phyloP scores from a whole-genome alignment of 2,888 invertebrate genomes.

The Cosmopolites sordidus region DNA sequence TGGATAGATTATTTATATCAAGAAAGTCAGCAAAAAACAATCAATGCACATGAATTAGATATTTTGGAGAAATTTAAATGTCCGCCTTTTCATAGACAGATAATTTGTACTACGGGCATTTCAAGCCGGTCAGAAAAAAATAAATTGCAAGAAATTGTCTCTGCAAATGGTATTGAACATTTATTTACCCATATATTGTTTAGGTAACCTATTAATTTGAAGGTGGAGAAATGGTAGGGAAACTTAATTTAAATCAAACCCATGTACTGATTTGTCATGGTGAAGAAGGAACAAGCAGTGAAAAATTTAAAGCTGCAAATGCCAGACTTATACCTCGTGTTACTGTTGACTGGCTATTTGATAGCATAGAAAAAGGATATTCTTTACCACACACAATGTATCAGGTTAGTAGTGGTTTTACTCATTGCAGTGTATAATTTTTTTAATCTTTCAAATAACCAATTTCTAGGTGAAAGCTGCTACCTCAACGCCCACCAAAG shows the following conservation, averaged over 20 bases:
- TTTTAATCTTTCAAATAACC: conserved; percentile 11
- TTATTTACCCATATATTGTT: not conserved
- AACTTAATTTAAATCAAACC: conserved; percentile 52
- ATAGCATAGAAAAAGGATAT: conserved; percentile 69
- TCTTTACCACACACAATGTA: conserved; percentile 61
- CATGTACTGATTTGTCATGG: conserved; percentile 56
- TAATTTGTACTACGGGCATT: conserved; percentile 76
- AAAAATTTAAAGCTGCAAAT: conserved; percentile 66
- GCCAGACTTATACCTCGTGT: conserved; percentile 58
- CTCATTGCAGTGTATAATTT: too few relatives aligned
- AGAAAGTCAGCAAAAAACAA: conserved; percentile 57
- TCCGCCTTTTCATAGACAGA: conserved; percentile 73
- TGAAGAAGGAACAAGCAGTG: conserved; percentile 61
- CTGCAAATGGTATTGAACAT: conserved; percentile 58
- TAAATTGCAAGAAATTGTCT: conserved; percentile 62
- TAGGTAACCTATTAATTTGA: not conserved
- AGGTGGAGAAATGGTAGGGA: conserved; percentile 49
- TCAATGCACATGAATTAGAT: conserved; percentile 59
- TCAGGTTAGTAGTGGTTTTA: conserved; percentile 17
- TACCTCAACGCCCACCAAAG: conserved; percentile 70
- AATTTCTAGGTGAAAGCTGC: conserved; percentile 49
- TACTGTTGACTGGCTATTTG: conserved; percentile 71
- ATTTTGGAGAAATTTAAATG: conserved; percentile 58
- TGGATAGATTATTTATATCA: conserved; percentile 85
- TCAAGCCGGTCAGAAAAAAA: conserved; percentile 56